Base-by-base conservation (phyloP, 2,888 invertebrate species). In the Allophyes oxyacanthae region DNA sequence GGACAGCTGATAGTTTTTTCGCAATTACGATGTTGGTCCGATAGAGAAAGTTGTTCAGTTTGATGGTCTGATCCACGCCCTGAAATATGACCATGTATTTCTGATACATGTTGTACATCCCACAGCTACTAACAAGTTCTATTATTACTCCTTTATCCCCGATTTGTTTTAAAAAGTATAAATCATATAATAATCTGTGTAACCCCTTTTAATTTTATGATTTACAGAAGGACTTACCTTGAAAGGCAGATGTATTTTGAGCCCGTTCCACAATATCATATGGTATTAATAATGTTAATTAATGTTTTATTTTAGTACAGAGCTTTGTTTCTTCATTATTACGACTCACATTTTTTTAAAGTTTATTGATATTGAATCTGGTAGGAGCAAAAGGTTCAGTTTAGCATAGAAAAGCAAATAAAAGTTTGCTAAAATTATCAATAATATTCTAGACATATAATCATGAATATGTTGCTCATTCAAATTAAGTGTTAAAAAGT, bases 141-240 rank as follows among this genome's bases (percentile, higher is more conserved):
- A 53, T 59, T 52, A 51, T 45, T 52, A 51, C 30, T 26, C 11
- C 15, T 49, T 51, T 6, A 36, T 36, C 49, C 42, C 14, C 40
- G 58, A 70, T 70, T 66, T 64, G 25, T 57, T 53, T 26, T 41
- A 70, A 52, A 66, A 55, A n/a, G 13, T 48, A 82, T 88, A 84
- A 84, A 87, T 89, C 85, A 85, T 72, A 72, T 43, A 64, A 56
- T 55, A 78, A 83, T 79, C 70, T 68, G 55, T 68, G 62, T 68
- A 61, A 59, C 75, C 73, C 79, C 79, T 77, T 75, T 72, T 77
- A 45, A 62, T 32, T 49, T 73, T 79, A 80, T 82, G 83, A 88
- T 88, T 86, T 83, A 87, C 77, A 76, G 73, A 77, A 79, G 76
- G 83, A 81, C n/a, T 68, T 71, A 55, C 50, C 48, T 28, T 28